A percentile compares a stretch with the other conserved stretches of the same genome.
Conservation (phyloP, 2,888 invertebrate genomes). For the Zygaena filipendulae region DNA sequence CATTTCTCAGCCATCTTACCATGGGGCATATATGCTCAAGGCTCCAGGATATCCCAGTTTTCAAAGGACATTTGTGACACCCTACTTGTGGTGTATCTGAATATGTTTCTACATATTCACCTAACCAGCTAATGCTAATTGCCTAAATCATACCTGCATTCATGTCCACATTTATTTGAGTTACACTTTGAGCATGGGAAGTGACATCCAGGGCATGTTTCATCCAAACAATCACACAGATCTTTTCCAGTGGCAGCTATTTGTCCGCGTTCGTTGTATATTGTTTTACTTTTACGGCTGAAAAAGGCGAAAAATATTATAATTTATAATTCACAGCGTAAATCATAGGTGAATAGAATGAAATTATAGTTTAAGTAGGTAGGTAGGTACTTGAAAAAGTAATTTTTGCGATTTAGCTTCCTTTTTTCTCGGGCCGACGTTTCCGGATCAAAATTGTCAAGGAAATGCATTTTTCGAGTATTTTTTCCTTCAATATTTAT, state of each 20-base stretch:
- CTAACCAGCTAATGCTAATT: too few species aligned
- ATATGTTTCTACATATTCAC: too few species aligned
- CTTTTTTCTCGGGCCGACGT: slow-evolving; percentile 81
- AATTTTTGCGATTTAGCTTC: slow-evolving; percentile 76
- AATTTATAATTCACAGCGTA: neutral
- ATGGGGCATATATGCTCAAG: too few species aligned
- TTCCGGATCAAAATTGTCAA: slow-evolving; percentile 81
- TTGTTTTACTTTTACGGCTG: slow-evolving; percentile 63
- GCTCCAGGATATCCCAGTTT: too few species aligned
- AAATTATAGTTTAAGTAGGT: neutral
- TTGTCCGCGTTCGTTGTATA: slow-evolving; percentile 79
- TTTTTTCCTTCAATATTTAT: neutral
- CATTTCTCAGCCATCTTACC: too few species aligned
- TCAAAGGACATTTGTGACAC: too few species aligned
- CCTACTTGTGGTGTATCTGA: too few species aligned
- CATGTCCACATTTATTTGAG: slow-evolving; percentile 81
- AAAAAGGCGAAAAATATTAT: slow-evolving; percentile 15
- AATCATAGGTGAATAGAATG: neutral
- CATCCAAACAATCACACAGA: slow-evolving; percentile 86
- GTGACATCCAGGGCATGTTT: slow-evolving; percentile 85
- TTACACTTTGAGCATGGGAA: slow-evolving; percentile 80
- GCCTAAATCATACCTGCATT: slow-evolving; percentile 80
- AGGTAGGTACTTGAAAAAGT: slow-evolving; percentile 50
- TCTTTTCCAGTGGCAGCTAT: slow-evolving; percentile 73
- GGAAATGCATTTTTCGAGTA: slow-evolving; percentile 30